Evolutionary conservation across 2,888 invertebrate genomes (phyloP).

Genomic region (Eulithis prunata): DNA sequence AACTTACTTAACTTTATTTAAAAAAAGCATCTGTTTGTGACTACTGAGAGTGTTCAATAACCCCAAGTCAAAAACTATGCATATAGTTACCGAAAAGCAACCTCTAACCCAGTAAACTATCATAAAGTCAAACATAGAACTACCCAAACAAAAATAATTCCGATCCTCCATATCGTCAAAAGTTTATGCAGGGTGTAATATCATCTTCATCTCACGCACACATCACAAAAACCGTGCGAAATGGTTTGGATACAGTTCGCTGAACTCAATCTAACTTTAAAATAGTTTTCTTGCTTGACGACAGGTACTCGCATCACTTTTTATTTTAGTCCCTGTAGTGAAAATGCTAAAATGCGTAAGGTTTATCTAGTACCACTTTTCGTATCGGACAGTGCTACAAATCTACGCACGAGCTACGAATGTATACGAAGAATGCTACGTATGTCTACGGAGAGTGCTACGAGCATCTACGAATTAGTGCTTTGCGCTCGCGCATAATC

Average conservation of each 20-base stretch:
- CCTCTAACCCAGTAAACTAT: conserved; percentile 13
- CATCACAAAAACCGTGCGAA: conserved; percentile 53
- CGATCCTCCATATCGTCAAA: conserved; percentile 24
- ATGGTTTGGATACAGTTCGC: conserved; percentile 50
- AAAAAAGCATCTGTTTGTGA: no score
- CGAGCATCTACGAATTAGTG: no score
- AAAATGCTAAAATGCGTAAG: no score
- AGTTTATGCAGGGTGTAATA: conserved; percentile 35
- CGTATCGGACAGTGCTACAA: no score
- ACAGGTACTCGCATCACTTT: conserved; percentile 37
- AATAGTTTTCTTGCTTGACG: conserved; percentile 58
- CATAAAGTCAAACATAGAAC: conserved; percentile 19
- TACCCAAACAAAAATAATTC: conserved; percentile 31
- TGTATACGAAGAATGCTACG: no score
- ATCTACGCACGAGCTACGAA: no score
- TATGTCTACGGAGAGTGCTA: no score
- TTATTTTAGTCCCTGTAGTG: conserved; percentile 2
- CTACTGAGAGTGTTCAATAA: no score
- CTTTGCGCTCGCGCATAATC: no score
- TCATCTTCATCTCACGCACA: conserved; percentile 35
- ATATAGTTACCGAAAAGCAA: neutral
- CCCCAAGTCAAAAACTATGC: no score
- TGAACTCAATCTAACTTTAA: conserved; percentile 73
- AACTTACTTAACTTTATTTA: no score
- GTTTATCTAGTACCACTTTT: no score